Conservation (phyloP, 2,113 vertebrate genomes). For the Taurulus bubalis region DNA sequence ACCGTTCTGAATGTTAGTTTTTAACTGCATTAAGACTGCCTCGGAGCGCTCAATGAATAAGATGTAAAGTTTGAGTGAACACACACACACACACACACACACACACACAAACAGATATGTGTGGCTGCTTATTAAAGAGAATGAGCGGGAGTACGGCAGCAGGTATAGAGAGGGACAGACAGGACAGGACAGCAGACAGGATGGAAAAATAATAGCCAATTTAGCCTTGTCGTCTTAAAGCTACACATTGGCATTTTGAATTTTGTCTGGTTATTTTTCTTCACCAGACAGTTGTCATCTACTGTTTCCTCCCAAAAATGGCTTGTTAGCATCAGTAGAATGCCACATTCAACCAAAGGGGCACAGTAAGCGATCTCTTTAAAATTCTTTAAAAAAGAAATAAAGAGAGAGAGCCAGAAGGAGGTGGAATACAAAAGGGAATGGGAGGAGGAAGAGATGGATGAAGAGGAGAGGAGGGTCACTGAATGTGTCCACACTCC, state of each 20-base stretch:
- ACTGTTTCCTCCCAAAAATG: conserved; percentile 55
- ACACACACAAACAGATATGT: neutral
- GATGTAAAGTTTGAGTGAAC: conserved; percentile 20
- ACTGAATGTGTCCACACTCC: conserved; percentile 24
- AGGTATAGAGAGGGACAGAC: conserved; percentile 69
- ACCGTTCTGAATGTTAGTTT: neutral
- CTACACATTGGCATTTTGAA: conserved; percentile 76
- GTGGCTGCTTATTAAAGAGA: conserved; percentile 54
- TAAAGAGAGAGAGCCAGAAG: neutral
- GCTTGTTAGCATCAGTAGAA: conserved; percentile 74
- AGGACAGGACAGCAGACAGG: conserved; percentile 60
- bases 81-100: conserved; percentile 18
- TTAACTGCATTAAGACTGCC: neutral
- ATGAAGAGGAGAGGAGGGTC: conserved; percentile 48
- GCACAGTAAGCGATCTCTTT: conserved; percentile 55
- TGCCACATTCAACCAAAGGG: conserved; percentile 59
- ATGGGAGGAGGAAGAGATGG: conserved; percentile 20
- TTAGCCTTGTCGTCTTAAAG: conserved; percentile 74
- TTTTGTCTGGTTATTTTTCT: conserved; percentile 65
- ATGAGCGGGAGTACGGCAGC: conserved; percentile 25
- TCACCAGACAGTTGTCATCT: conserved; percentile 66
- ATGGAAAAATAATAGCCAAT: conserved; percentile 77
- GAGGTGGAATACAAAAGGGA: neutral
- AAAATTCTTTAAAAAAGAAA: conserved; percentile 35
- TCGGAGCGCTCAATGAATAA: conserved; percentile 33